These are phyloP conservation scores for Drosophila vallismaia DNA, from an alignment of 2,888 invertebrate species.

Conservation along the genomic window DNA sequence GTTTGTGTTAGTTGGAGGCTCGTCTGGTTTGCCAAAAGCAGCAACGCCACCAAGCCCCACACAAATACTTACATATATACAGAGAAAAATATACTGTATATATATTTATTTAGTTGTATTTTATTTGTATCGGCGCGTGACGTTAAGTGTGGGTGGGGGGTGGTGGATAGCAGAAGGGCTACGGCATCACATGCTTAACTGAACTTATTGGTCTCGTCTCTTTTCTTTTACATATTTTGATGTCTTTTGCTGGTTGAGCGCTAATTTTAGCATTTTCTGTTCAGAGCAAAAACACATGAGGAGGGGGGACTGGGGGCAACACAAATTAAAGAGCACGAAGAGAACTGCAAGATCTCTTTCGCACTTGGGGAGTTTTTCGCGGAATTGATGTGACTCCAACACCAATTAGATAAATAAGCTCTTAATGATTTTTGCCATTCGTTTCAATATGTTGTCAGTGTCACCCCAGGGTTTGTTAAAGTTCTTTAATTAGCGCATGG, in stretches of 20 bases:
- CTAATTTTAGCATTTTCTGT: constrained; percentile 65
- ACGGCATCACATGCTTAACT: constrained; percentile 70
- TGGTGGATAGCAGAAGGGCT: neutral
- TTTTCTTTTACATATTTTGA: constrained; percentile 40
- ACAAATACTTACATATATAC: constrained; percentile 14
- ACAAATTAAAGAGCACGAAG: constrained; percentile 10
- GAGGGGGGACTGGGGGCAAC: neutral
- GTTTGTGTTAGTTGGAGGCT: constrained; percentile 68
- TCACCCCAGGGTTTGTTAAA: constrained; percentile 14
- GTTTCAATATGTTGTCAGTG: constrained; percentile 47
- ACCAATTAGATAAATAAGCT: constrained; percentile 71
- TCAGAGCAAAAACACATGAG: constrained; percentile 11
- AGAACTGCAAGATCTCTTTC: constrained; percentile 11
- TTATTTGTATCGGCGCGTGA: constrained; percentile 39
- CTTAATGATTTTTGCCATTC: constrained; percentile 62
- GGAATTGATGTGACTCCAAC: constrained; percentile 39
- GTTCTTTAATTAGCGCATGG: constrained; percentile 33
- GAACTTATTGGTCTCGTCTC: constrained; percentile 43
- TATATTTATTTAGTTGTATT: constrained; percentile 9
- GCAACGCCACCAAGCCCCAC: constrained; percentile 52
- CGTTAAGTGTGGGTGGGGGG: constrained; percentile 10
- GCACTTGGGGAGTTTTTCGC: constrained; percentile 8
- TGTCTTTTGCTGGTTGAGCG: constrained; percentile 23
- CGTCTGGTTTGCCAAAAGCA: constrained; percentile 61
- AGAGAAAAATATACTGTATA: neutral